Percentiles rank a stretch among this genome's conserved stretches.
These are phyloP conservation scores for Eidolon helvum DNA, from an alignment of 2,113 vertebrate species.

Conservation along the genomic window DNA sequence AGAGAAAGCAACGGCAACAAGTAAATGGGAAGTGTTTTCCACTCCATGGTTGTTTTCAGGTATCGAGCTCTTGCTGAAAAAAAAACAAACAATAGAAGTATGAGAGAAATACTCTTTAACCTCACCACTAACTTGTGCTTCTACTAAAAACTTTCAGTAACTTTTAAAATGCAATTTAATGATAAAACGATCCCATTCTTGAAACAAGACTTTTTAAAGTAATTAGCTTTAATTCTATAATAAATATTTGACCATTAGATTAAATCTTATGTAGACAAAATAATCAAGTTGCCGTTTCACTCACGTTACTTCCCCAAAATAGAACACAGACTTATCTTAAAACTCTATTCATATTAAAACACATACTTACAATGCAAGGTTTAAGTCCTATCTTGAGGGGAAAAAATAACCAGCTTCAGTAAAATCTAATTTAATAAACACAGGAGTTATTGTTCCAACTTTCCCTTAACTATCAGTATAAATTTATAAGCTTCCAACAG, in stretches of 20 bases:
- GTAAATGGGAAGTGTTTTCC: slow-evolving; percentile 72
- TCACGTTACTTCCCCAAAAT: neutral
- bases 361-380: slow-evolving; percentile 28
- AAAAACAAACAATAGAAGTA: neutral
- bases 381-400: neutral
- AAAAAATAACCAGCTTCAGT: neutral
- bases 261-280: neutral
- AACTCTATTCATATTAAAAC: neutral
- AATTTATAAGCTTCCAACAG: slow-evolving; percentile 39
- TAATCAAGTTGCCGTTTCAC: neutral
- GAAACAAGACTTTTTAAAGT: neutral
- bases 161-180: neutral
- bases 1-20: slow-evolving; percentile 72
- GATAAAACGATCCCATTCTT: neutral
- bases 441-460: neutral
- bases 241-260: neutral
- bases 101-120: slow-evolving; percentile 4
- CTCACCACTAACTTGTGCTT: neutral
- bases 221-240: neutral
- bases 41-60: slow-evolving; percentile 73
- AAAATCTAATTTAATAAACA: slow-evolving; percentile 34
- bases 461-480: slow-evolving; percentile 9
- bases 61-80: slow-evolving; percentile 64
- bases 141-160: neutral
- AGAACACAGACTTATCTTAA: slow-evolving; percentile 36